These are phyloP conservation scores for Ictidomys tridecemlineatus DNA, from an alignment of 2,113 vertebrate species.

Conservation along the genomic window DNA sequence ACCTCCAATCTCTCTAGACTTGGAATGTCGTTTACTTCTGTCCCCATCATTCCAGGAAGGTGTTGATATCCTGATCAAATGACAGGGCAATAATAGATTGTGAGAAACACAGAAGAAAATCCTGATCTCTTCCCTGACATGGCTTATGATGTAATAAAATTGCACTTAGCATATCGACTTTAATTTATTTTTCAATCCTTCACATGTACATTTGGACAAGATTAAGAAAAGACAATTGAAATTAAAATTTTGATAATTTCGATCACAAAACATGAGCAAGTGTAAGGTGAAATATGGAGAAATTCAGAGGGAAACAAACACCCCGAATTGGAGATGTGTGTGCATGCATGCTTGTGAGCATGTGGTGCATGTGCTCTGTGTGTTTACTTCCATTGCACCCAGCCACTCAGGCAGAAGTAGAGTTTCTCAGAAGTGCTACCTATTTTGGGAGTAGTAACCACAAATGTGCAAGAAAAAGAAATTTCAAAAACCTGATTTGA, in stretches of 20 bases:
- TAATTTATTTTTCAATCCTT: not conserved
- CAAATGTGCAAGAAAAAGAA: not conserved
- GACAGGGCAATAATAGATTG: not conserved
- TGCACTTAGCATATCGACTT: not conserved
- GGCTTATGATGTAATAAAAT: not conserved
- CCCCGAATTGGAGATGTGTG: not conserved
- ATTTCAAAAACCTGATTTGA: constrained; percentile 63
- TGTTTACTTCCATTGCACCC: not conserved
- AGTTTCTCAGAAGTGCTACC: not conserved
- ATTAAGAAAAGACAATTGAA: not conserved
- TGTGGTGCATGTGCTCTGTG: not conserved
- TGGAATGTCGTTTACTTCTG: not conserved
- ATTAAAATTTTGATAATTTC: not conserved
- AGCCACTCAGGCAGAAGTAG: not conserved
- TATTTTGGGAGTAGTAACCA: not conserved
- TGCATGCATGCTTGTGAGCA: not conserved
- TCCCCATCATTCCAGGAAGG: not conserved
- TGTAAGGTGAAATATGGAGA: not conserved
- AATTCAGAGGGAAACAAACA: not conserved
- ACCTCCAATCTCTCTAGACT: not conserved
- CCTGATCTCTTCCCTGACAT: not conserved
- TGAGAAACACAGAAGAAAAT: not conserved
- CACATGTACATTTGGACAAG: not conserved
- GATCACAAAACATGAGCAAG: not conserved
- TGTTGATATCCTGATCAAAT: not conserved